Percentiles rank a stretch among this genome's conserved stretches.
Evolutionary conservation across 2,113 vertebrate species (phyloP).

Genomic region (Chionis minor): DNA sequence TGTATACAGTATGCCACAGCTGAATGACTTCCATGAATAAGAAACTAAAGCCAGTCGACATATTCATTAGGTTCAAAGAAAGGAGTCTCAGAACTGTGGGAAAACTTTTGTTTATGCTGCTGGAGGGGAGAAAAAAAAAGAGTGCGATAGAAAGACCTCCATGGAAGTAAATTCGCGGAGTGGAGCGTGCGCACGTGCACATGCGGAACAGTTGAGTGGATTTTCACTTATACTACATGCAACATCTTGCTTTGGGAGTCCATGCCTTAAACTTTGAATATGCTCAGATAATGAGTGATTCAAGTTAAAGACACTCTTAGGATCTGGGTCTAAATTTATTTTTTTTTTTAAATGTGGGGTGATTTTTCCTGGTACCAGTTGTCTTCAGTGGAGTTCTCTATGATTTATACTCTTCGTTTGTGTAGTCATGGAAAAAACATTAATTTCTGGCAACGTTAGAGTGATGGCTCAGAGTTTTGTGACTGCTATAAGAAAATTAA

Average conservation of each 20-base stretch:
- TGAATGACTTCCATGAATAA: slow-evolving; percentile 66
- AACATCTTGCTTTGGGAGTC: background rate
- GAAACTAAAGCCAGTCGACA: slow-evolving; percentile 31
- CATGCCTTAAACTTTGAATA: background rate
- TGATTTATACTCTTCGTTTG: background rate
- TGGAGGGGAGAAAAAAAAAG: background rate
- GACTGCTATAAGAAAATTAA: background rate
- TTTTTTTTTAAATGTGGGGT: background rate
- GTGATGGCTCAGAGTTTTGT: background rate
- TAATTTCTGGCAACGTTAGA: background rate
- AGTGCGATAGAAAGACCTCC: slow-evolving; percentile 29
- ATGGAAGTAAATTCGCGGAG: background rate
- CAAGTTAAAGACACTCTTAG: background rate
- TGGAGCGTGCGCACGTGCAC: background rate
- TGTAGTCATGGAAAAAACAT: background rate
- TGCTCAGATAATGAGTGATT: background rate
- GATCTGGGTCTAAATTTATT: background rate
- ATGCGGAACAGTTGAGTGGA: background rate
- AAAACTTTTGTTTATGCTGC: slow-evolving; percentile 60
- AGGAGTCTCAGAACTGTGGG: slow-evolving; percentile 55
- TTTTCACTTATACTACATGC: background rate
- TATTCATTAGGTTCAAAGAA: slow-evolving; percentile 66
- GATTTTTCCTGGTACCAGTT: background rate
- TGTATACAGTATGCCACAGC: slow-evolving; percentile 50
- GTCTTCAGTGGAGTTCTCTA: background rate